Evolutionary conservation across 2,797 vertebrate species (phyloP).

Genomic region (Heliangelus exortis): DNA sequence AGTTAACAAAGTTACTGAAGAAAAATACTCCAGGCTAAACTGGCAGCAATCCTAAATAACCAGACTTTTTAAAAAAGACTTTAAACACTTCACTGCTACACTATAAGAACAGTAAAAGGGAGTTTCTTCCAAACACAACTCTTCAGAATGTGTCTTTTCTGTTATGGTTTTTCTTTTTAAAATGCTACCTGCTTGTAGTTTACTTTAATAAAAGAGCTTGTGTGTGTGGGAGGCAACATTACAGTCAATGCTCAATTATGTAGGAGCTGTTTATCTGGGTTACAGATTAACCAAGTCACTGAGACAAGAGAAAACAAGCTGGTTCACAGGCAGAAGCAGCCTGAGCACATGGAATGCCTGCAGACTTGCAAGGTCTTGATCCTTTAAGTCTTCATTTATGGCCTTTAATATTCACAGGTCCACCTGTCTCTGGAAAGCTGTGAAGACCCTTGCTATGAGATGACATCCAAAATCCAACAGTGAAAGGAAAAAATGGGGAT

Average conservation of each 20-base stretch:
- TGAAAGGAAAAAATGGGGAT: neutral
- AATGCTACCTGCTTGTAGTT: constrained; percentile 26
- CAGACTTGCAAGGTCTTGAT: neutral
- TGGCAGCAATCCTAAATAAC: neutral
- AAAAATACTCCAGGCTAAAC: neutral
- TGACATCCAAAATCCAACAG: neutral
- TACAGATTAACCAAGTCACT: constrained; percentile 49
- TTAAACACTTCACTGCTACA: neutral
- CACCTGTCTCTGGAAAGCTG: neutral
- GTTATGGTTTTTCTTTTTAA: neutral
- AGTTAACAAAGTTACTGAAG: neutral
- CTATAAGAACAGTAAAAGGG: neutral
- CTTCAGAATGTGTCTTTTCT: neutral
- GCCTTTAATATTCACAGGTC: neutral
- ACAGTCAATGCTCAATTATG: constrained; percentile 36
- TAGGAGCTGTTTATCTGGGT: constrained; percentile 63
- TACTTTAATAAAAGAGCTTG: constrained; percentile 39
- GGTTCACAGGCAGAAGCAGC: neutral
- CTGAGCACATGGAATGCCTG: neutral
- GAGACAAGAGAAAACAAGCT: constrained; percentile 41
- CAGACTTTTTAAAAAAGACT: neutral
- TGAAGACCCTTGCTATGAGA: neutral
- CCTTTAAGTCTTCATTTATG: neutral
- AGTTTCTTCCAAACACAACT: neutral
- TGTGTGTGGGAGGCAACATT: constrained; percentile 36